These are phyloP conservation scores for Drosophila nr. fundita DNA, from an alignment of 2,888 invertebrate genomes.

Conservation along the genomic window DNA sequence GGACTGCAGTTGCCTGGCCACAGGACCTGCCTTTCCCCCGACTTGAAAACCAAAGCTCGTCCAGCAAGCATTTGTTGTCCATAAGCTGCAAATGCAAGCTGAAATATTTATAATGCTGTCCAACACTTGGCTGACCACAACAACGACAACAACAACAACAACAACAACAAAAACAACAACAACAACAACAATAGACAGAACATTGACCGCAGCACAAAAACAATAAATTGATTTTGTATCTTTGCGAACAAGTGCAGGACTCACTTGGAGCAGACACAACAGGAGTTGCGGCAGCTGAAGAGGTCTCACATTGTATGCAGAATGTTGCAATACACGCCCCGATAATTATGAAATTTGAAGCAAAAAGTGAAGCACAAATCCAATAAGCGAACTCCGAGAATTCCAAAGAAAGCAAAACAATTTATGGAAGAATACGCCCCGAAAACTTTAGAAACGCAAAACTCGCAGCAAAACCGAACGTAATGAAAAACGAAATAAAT, in stretches of 20 bases:
- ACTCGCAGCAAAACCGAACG: slow-evolving; percentile 35
- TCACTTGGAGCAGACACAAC: slow-evolving; percentile 10
- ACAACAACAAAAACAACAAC: slow-evolving; percentile 14
- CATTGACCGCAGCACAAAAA: slow-evolving; percentile 54
- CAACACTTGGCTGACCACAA: slow-evolving; percentile 77
- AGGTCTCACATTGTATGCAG: slow-evolving; percentile 33
- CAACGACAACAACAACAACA: slow-evolving; percentile 28
- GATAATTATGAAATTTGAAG: slow-evolving; percentile 74
- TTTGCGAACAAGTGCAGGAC: slow-evolving; percentile 57
- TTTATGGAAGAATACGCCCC: slow-evolving; percentile 71
- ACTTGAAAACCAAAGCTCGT: slow-evolving; percentile 16
- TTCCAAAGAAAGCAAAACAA: slow-evolving; percentile 73
- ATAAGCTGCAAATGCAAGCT: slow-evolving; percentile 71
- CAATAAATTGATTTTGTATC: slow-evolving; percentile 76
- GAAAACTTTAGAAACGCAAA: slow-evolving; percentile 61
- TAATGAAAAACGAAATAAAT: slow-evolving; percentile 22
- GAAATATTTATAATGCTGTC: slow-evolving; percentile 78
- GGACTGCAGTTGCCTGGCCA: slow-evolving; percentile 51
- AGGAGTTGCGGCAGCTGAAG: background rate
- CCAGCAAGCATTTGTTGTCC: slow-evolving; percentile 43
- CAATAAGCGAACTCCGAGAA: slow-evolving; percentile 43
- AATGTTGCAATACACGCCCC: slow-evolving; percentile 67
- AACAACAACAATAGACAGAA: slow-evolving; percentile 19
- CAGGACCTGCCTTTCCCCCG: background rate
- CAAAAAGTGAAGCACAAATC: slow-evolving; percentile 43